These are phyloP conservation scores for Bufo bufo DNA, from an alignment of 2,113 vertebrate genomes.

Conservation along the genomic window DNA sequence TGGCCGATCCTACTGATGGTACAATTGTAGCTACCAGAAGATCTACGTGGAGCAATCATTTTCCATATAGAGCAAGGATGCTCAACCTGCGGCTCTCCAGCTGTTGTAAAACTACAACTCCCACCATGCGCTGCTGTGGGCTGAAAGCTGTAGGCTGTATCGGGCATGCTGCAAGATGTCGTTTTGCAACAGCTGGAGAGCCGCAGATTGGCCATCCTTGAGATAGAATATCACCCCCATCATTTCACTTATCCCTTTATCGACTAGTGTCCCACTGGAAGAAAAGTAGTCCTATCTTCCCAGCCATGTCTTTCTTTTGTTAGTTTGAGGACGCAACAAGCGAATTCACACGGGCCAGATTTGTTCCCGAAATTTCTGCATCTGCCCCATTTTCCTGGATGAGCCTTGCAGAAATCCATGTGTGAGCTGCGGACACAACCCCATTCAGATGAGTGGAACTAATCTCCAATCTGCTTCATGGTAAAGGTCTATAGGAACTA, in stretches of 20 bases:
- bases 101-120: too few relatives aligned
- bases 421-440: neutral
- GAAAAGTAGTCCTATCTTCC: neutral
- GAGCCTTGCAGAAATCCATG: neutral
- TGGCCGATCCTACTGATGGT: neutral
- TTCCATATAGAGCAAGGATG: too few relatives aligned
- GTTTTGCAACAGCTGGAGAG: too few relatives aligned
- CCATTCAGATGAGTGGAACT: neutral
- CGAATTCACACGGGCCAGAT: neutral
- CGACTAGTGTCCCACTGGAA: neutral
- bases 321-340: neutral
- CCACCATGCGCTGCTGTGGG: too few relatives aligned
- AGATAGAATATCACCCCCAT: too few relatives aligned
- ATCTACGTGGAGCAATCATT: neutral
- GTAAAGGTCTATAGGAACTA: neutral
- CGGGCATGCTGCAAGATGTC: too few relatives aligned
- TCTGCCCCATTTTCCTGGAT: neutral
- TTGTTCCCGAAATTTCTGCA: neutral
- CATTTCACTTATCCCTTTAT: too few relatives aligned
- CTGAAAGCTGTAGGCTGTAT: too few relatives aligned
- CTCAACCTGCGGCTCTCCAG: too few relatives aligned
- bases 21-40: neutral
- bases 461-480: neutral
- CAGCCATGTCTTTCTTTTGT: neutral
- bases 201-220: too few relatives aligned